phyloP scores from a whole-genome alignment of 2,888 invertebrate genomes.

The Lepidochrysops patricia region DNA sequence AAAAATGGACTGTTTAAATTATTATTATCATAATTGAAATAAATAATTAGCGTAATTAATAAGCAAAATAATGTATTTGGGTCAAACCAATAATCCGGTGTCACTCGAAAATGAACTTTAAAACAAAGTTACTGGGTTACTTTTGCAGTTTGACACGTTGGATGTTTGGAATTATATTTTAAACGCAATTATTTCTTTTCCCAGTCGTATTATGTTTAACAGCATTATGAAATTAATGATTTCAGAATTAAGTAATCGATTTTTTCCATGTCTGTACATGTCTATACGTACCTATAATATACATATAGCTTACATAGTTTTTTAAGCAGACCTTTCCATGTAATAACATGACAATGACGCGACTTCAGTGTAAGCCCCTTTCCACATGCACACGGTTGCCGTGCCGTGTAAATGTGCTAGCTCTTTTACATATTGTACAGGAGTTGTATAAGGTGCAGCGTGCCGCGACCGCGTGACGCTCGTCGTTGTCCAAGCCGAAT shows the following conservation, averaged over 20 bases:
- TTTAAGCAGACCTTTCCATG: too few species aligned
- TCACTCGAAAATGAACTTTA: neutral
- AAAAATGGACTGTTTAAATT: slow-evolving; percentile 3
- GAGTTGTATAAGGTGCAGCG: too few species aligned
- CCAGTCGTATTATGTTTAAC: neutral
- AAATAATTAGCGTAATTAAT: slow-evolving; percentile 4
- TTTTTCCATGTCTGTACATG: neutral
- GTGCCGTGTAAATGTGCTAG: too few species aligned
- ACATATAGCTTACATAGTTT: neutral
- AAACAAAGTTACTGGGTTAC: neutral
- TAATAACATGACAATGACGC: too few species aligned
- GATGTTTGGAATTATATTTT: neutral
- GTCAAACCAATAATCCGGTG: slow-evolving; percentile 5
- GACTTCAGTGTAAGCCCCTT: too few species aligned
- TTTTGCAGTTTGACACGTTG: neutral
- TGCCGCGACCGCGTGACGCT: too few species aligned
- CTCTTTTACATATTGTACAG: too few species aligned
- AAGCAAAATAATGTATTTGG: slow-evolving; percentile 9
- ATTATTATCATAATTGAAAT: slow-evolving; percentile 1
- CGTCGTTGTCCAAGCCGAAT: too few species aligned
- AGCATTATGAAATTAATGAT: neutral
- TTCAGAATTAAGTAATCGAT: neutral
- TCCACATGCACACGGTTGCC: too few species aligned
- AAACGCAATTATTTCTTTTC: slow-evolving; percentile 1
- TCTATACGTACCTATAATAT: too few species aligned